Evolutionary conservation across 2,888 invertebrate genomes (phyloP).

Genomic region (Pandemis heparana): DNA sequence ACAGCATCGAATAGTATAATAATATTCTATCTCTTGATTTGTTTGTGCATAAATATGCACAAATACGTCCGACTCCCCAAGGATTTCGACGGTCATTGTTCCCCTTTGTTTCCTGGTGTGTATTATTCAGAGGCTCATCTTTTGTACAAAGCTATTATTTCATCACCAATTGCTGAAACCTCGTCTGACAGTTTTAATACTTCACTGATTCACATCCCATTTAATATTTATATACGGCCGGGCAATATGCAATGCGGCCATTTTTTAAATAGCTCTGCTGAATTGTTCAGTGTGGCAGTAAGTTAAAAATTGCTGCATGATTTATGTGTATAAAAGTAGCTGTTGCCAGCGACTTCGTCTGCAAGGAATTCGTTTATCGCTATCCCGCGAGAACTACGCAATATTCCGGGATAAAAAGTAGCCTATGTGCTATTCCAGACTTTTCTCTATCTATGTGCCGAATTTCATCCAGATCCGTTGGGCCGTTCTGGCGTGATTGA

Average conservation of each 20-base stretch:
- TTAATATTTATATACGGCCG: constrained; percentile 37
- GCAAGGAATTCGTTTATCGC: too few species aligned
- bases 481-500: too few species aligned
- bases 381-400: too few species aligned
- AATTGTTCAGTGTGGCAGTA: constrained; percentile 28
- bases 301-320: not conserved
- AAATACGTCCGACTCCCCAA: constrained; percentile 7
- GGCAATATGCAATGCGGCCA: constrained; percentile 16
- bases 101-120: constrained; percentile 17
- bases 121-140: constrained; percentile 22
- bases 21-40: constrained; percentile 2
- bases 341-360: too few species aligned
- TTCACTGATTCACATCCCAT: constrained; percentile 35
- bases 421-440: too few species aligned
- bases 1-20: too few species aligned
- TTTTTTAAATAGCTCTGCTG: constrained; percentile 23
- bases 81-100: constrained; percentile 24
- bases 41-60: constrained; percentile 9
- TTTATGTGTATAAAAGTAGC: not conserved
- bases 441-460: too few species aligned
- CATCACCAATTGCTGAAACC: constrained; percentile 38
- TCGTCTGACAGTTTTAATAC: constrained; percentile 39
- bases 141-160: constrained; percentile 28
- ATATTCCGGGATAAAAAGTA: too few species aligned
- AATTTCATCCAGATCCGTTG: too few species aligned